These are phyloP conservation scores for Lepisosteus oculatus DNA, from an alignment of 2,113 vertebrate species.

Conservation along the genomic window DNA sequence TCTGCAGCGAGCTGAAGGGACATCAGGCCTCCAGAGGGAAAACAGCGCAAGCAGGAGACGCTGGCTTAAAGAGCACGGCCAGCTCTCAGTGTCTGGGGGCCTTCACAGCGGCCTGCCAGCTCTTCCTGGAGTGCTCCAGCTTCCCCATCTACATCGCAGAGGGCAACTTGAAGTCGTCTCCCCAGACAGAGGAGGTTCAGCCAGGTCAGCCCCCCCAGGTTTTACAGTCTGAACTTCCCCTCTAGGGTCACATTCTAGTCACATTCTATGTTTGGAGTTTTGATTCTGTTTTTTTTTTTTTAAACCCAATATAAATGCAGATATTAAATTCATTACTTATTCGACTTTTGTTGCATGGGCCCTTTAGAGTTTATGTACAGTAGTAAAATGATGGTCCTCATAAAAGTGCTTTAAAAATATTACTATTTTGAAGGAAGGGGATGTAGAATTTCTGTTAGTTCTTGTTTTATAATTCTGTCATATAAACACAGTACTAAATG, in stretches of 20 bases:
- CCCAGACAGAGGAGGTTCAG: constrained; percentile 71
- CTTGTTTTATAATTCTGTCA: too few relatives aligned
- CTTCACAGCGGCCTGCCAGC: constrained; percentile 92
- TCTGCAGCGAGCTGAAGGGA: constrained; percentile 41
- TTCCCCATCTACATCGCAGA: constrained; percentile 97
- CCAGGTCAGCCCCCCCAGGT: constrained; percentile 40
- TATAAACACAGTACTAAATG: too few relatives aligned
- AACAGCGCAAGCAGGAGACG: constrained; percentile 30
- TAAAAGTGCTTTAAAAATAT: neutral
- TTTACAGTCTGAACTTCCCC: neutral
- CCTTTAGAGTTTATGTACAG: too few relatives aligned
- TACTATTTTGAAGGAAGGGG: too few relatives aligned
- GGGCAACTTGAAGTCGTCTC: constrained; percentile 82
- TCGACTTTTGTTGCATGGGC: too few relatives aligned
- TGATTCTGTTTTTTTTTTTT: neutral
- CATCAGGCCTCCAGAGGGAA: constrained; percentile 36
- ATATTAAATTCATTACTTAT: too few relatives aligned
- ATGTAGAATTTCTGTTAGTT: too few relatives aligned
- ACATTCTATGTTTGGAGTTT: too few relatives aligned
- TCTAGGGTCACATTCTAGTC: neutral
- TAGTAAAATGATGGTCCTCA: neutral
- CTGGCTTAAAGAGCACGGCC: constrained; percentile 48
- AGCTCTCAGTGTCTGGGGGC: constrained; percentile 75
- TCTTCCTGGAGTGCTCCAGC: constrained; percentile 96
- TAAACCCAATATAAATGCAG: neutral